Base-by-base conservation (phyloP, 2,888 invertebrate genomes). In the Cactoblastis cactorum region DNA sequence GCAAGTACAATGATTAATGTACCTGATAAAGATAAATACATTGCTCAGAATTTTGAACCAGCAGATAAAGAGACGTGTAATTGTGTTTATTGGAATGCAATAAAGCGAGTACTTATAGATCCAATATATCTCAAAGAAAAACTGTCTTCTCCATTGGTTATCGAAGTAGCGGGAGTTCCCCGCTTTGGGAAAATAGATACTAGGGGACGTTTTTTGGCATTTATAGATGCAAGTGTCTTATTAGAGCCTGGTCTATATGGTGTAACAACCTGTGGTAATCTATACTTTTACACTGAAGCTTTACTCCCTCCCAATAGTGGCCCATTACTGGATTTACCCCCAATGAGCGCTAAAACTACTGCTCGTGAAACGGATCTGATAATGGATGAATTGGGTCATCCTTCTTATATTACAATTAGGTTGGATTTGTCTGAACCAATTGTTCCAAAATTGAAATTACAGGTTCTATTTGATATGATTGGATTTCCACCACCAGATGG, bases 121-220 rank as follows among this genome's bases (percentile, higher is more conserved):
- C 65, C 75, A 3, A 49, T 55, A 11, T 34, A 55, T 1, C 63
- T 89, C 8, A 62, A 56, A 1, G 54, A 62, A 9, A 71, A 82
- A 61, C 53, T 88, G 50, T 57, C 61, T 11, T 55, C 64, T 11
- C 72, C 73, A 6, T 75, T 89, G 54, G 49, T 80, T 12, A 56
- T 89, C 33, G 89, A 89, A 68, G 50, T 88, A n/a, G 88, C 89
- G 37, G 88, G 82, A 14, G 74, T 86, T 4, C 83, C 86, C 11
- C 79, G 55, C 56, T 1, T 53, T 9, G 86, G 84, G 0, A 89
- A 86, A 76, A 50, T 69, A 14, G 89, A 89, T 18, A 57, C 78
- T 2, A 72, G 86, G 49, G 81, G 82, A 12, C 76, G 80, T 22
- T 89, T 80, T 53, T 80, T 85, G 77, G 83, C 78, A 11, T 76